Percentiles rank a stretch among this genome's conserved stretches.
Conservation (phyloP, 2,113 vertebrate genomes). For the Phyllostomus discolor region DNA sequence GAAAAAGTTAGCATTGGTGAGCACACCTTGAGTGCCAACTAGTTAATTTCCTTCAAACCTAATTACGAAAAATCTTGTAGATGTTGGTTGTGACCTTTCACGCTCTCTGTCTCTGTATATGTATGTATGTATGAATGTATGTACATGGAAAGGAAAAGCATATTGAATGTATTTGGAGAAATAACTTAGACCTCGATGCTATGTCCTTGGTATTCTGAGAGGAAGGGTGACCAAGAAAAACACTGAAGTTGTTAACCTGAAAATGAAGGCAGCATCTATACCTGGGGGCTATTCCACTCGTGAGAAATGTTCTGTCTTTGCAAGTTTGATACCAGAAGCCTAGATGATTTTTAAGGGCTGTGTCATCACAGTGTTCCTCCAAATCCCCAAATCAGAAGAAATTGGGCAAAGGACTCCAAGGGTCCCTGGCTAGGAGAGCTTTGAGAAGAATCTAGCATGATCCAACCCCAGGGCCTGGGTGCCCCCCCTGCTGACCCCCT, state of each 20-base stretch:
- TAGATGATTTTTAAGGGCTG: background rate
- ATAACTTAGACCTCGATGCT: background rate
- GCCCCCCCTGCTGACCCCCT: background rate
- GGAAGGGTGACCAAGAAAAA: background rate
- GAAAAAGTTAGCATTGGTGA: background rate
- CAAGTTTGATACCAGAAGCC: background rate
- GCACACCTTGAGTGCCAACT: background rate
- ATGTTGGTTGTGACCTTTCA: background rate
- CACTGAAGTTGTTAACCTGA: background rate
- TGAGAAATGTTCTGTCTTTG: background rate
- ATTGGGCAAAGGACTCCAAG: background rate
- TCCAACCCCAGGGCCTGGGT: background rate
- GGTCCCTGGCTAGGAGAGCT: background rate
- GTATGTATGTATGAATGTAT: background rate
- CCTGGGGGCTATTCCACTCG: background rate
- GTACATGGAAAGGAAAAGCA: background rate
- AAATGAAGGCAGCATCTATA: background rate
- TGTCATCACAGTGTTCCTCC: background rate
- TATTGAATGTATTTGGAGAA: constrained; percentile 16
- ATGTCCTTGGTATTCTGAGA: constrained; percentile 30
- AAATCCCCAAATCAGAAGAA: background rate
- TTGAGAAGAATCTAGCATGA: background rate
- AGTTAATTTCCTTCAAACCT: background rate
- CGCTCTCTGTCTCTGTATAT: no score
- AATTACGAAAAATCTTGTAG: background rate